Percentiles rank a stretch among this genome's conserved stretches.
Evolutionary conservation across 1,140 invertebrate genomes (phyloP).

Genomic region (Drosophila virilis): DNA sequence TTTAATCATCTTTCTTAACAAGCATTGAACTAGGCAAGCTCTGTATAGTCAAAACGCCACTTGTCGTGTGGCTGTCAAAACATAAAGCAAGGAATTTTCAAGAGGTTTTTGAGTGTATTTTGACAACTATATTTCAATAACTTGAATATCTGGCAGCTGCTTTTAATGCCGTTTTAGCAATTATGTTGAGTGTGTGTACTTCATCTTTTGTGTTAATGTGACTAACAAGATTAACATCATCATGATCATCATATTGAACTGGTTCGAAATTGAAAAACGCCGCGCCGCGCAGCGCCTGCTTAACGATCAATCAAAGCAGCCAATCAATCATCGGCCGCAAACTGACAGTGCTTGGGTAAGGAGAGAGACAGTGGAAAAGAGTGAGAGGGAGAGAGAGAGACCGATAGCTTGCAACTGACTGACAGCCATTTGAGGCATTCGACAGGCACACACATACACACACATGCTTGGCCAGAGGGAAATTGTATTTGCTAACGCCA

Average conservation of each 20-base stretch:
- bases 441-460: constrained; percentile 16
- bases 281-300: constrained; percentile 1
- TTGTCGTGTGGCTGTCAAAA: constrained; percentile 47
- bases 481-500: constrained; percentile 39
- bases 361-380: background rate
- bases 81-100: constrained; percentile 22
- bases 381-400: background rate
- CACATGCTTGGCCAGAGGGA: background rate
- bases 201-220: constrained; percentile 22
- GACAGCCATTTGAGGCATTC: constrained; percentile 39
- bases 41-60: constrained; percentile 10
- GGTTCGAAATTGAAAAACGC: constrained; percentile 19
- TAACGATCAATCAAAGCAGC: constrained; percentile 46
- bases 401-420: constrained; percentile 18
- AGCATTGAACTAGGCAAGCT: constrained; percentile 11
- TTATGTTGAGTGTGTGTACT: constrained; percentile 21
- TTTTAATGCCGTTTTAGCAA: constrained; percentile 16
- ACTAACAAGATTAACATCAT: constrained; percentile 34
- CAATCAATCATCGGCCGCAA: constrained; percentile 31
- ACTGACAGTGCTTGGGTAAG: background rate
- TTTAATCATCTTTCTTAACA: background rate
- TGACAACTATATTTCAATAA: constrained; percentile 49
- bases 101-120: constrained; percentile 40
- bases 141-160: constrained; percentile 17
- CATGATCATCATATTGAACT: constrained; percentile 21